Evolutionary conservation across 2,113 vertebrate genomes (phyloP).

Genomic region (Pseudorasbora parva): DNA sequence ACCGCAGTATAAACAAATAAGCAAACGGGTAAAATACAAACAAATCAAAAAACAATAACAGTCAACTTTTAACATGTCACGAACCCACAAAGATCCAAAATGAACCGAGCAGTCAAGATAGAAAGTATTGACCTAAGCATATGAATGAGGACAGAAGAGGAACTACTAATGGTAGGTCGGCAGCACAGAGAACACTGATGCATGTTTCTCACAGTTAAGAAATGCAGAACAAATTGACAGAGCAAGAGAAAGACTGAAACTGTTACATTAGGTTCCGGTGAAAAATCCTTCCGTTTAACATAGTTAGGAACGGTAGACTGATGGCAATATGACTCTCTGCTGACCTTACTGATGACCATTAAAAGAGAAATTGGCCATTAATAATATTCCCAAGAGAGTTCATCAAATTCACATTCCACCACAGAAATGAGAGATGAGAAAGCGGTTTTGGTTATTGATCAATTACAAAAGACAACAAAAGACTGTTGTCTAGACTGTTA

Average conservation of each 20-base stretch:
- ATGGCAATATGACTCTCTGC: not conserved
- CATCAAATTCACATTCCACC: conserved; percentile 6
- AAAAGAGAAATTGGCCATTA: not conserved
- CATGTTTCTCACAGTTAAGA: conserved; percentile 20
- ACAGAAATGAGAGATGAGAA: not conserved
- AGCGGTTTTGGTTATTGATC: not conserved
- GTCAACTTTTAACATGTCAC: not conserved
- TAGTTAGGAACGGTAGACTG: conserved; percentile 1
- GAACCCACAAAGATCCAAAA: not conserved
- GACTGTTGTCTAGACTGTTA: not conserved
- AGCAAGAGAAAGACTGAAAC: not conserved
- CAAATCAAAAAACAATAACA: not conserved
- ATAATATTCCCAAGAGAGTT: conserved; percentile 5
- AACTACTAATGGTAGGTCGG: not conserved
- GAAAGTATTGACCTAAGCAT: not conserved
- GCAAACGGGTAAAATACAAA: not conserved
- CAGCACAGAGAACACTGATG: conserved; percentile 8
- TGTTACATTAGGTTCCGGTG: not conserved
- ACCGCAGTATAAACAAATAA: not conserved
- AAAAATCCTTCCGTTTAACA: not conserved
- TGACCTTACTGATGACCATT: conserved; percentile 16
- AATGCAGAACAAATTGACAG: conserved; percentile 11
- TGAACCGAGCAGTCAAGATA: not conserved
- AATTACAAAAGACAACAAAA: not conserved
- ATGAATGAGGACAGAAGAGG: not conserved